Conservation (phyloP, 2,113 vertebrate genomes). For the Microtus ochrogaster region DNA sequence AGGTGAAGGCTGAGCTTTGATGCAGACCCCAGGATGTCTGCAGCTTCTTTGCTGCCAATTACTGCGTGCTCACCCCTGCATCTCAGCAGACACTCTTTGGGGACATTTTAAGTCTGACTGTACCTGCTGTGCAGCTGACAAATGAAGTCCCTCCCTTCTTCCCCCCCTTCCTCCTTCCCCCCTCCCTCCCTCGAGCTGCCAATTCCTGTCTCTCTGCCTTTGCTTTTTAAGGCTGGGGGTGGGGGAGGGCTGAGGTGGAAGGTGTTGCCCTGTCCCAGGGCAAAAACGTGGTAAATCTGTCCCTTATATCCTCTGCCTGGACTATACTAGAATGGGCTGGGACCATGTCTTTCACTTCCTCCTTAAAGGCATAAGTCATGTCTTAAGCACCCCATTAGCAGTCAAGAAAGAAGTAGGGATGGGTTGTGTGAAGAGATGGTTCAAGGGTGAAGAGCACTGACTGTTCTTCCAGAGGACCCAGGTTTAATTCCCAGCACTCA, state of each 20-base stretch:
- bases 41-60: constrained; percentile 60
- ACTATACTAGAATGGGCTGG: not conserved
- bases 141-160: not conserved
- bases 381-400: not conserved
- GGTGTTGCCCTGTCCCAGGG: not conserved
- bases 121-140: constrained; percentile 66
- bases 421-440: too few species aligned
- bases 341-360: not conserved
- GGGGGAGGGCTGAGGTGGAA: not conserved
- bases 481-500: not conserved
- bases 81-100: constrained; percentile 71
- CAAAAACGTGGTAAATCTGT: not conserved
- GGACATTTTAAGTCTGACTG: constrained; percentile 73
- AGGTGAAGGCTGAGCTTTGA: constrained; percentile 21
- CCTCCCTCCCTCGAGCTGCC: not conserved
- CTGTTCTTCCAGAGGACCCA: not conserved
- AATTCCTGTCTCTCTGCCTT: not conserved
- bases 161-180: too few species aligned
- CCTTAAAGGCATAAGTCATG: not conserved
- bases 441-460: not conserved
- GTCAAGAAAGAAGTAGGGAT: not conserved
- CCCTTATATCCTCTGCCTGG: not conserved
- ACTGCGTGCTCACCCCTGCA: constrained; percentile 37
- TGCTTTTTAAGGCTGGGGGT: not conserved
- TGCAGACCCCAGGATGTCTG: constrained; percentile 48